Conservation (phyloP, 2,888 invertebrate genomes). For the Dryobotodes eremita region DNA sequence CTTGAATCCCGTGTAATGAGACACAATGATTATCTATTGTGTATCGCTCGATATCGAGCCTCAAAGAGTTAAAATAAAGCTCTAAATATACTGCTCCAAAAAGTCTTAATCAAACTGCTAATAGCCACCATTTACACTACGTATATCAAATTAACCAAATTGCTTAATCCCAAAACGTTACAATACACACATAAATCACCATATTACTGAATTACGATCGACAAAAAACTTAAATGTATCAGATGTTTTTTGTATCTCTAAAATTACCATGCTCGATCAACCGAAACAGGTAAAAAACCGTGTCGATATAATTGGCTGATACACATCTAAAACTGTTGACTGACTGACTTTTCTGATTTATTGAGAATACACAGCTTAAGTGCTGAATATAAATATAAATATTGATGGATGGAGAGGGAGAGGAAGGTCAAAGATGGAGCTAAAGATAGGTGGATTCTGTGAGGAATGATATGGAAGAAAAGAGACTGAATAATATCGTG, state of each 20-base stretch:
- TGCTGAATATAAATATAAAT: too few species aligned
- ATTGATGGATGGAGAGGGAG: too few species aligned
- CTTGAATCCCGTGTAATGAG: too few species aligned
- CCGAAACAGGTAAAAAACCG: conserved; percentile 42
- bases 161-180: conserved; percentile 32
- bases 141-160: conserved; percentile 48
- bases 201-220: conserved; percentile 25
- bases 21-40: too few species aligned
- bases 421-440: too few species aligned
- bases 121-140: conserved; percentile 21
- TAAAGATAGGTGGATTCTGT: too few species aligned
- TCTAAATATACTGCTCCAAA: background rate
- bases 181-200: conserved; percentile 44
- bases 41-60: too few species aligned
- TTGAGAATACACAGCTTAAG: background rate
- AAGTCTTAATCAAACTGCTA: background rate
- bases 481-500: too few species aligned
- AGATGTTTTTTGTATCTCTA: conserved; percentile 53
- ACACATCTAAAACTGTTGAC: conserved; percentile 5
- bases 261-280: conserved; percentile 52
- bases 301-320: conserved; percentile 22
- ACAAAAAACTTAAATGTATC: conserved; percentile 41
- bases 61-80: too few species aligned
- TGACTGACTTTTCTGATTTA: conserved; percentile 11
- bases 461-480: too few species aligned